These are phyloP conservation scores for human DNA, from an alignment of 2,113 vertebrate species.

Conservation along the genomic window DNA sequence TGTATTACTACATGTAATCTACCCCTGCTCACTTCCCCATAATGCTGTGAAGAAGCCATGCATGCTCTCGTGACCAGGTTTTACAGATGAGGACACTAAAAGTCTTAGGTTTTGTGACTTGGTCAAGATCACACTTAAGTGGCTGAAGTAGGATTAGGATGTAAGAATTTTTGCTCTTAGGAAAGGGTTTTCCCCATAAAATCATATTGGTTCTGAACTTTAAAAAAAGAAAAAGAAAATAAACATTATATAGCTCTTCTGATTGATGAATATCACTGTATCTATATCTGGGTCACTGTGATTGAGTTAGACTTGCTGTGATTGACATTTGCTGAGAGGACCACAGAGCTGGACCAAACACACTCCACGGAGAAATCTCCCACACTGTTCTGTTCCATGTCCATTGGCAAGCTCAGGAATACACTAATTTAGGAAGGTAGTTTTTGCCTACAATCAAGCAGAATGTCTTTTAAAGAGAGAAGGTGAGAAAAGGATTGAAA, in stretches of 20 bases:
- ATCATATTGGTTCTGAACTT: neutral
- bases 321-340: neutral
- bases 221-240: neutral
- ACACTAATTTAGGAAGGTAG: neutral
- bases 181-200: neutral
- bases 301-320: neutral
- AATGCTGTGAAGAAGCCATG: neutral
- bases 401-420: neutral
- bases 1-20: neutral
- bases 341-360: neutral
- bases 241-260: neutral
- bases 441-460: neutral
- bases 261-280: neutral
- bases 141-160: neutral
- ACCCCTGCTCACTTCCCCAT: too few species aligned
- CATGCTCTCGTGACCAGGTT: neutral
- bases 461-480: neutral
- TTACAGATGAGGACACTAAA: neutral
- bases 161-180: neutral
- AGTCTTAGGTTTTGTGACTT: neutral
- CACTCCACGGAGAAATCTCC: accelerated
- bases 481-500: neutral
- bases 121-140: neutral
- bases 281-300: neutral
- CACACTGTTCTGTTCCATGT: neutral